These are phyloP conservation scores for Petrocephalus microphthalmus DNA, from an alignment of 2,113 vertebrate genomes.

Conservation along the genomic window DNA sequence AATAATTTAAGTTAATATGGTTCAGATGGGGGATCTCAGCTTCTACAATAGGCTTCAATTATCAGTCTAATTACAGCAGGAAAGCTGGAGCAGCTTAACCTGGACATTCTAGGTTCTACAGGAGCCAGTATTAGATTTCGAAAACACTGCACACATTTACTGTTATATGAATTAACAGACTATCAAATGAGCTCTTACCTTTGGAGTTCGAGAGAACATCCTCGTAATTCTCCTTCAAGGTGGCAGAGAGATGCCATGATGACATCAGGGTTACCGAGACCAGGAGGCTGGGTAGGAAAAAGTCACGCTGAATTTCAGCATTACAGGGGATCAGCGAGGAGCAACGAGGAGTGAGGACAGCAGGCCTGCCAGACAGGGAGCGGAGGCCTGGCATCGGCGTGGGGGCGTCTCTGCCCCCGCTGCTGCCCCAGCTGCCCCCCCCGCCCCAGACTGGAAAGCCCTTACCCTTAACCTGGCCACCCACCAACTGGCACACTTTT, in stretches of 20 bases:
- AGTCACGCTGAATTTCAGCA: not conserved
- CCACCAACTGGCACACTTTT: not conserved
- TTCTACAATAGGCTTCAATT: constrained; percentile 38
- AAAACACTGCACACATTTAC: constrained; percentile 17
- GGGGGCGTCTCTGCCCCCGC: not conserved
- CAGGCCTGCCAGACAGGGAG: not conserved
- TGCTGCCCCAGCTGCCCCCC: not conserved
- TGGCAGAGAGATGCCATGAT: not conserved
- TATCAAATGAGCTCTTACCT: not conserved
- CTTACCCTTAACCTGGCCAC: not conserved
- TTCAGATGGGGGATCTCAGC: constrained; percentile 41
- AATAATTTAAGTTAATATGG: constrained; percentile 47
- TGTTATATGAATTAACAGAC: not conserved
- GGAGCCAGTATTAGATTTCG: constrained; percentile 21
- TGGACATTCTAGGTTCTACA: constrained; percentile 32
- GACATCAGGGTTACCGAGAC: not conserved
- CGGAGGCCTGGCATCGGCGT: not conserved
- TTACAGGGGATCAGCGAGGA: not conserved
- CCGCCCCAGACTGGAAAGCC: not conserved
- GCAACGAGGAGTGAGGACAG: not conserved
- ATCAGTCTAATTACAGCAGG: constrained; percentile 50
- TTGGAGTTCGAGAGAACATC: not conserved
- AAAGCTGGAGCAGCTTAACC: constrained; percentile 37
- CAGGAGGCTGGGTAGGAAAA: not conserved
- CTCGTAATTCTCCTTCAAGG: not conserved